phyloP scores from a whole-genome alignment of 2,797 vertebrate species.

The Sebastes matsubarae region DNA sequence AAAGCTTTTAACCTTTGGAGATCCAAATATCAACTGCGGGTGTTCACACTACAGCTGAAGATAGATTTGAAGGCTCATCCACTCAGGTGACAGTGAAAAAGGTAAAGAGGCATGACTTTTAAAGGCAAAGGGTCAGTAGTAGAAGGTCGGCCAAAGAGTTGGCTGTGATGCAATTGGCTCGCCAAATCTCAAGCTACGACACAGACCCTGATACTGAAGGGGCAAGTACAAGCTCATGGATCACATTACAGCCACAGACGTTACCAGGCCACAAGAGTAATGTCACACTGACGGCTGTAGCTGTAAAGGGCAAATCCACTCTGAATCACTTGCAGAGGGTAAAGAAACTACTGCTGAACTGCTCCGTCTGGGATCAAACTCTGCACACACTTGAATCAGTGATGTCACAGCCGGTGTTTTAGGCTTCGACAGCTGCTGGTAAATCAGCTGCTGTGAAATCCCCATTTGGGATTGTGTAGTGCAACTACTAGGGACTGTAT shows the following conservation, averaged over 20 bases:
- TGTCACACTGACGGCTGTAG: constrained; percentile 48
- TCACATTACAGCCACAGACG: constrained; percentile 75
- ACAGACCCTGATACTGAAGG: constrained; percentile 18
- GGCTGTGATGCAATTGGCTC: constrained; percentile 12
- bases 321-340: constrained; percentile 22
- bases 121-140: constrained; percentile 71
- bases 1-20: constrained; percentile 55
- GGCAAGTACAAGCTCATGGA: constrained; percentile 43
- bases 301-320: constrained; percentile 46
- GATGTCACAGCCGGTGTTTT: background rate
- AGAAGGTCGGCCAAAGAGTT: constrained; percentile 32
- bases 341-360: background rate
- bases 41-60: constrained; percentile 9
- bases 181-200: constrained; percentile 27
- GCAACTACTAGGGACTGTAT: background rate
- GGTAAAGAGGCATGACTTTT: constrained; percentile 74
- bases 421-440: background rate
- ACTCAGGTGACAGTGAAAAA: constrained; percentile 56
- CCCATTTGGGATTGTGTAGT: background rate
- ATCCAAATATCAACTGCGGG: constrained; percentile 46
- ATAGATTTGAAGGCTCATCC: background rate
- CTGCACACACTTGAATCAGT: background rate
- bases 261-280: constrained; percentile 54
- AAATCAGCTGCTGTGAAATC: background rate
- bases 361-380: constrained; percentile 6